phyloP scores from a whole-genome alignment of 2,113 vertebrate genomes.

The Bolborhynchus lineola region DNA sequence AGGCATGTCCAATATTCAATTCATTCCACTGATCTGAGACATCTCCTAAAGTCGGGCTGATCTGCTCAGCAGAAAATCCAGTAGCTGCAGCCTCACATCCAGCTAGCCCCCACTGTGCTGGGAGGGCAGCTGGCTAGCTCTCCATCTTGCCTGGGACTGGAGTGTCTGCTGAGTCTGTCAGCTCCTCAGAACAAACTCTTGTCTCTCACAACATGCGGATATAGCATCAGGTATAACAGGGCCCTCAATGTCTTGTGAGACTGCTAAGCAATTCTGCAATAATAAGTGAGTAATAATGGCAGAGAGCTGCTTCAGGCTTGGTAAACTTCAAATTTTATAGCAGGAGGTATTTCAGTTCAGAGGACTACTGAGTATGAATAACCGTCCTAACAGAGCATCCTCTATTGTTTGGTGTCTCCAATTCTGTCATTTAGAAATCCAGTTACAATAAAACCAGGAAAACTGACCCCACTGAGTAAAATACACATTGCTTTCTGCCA shows the following conservation, averaged over 20 bases:
- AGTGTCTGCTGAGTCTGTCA: background rate
- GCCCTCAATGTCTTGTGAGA: background rate
- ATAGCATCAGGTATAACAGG: accelerated
- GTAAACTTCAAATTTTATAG: background rate
- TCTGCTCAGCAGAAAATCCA: background rate
- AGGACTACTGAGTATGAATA: background rate
- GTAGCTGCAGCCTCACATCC: accelerated
- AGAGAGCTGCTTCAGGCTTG: background rate
- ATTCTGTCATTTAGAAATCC: background rate
- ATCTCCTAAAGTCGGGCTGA: background rate
- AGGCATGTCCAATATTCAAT: background rate
- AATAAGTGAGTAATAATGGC: background rate
- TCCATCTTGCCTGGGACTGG: background rate
- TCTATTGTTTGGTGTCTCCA: background rate
- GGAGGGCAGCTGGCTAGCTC: background rate
- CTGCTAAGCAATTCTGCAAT: background rate
- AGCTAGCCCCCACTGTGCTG: accelerated
- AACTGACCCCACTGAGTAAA: background rate
- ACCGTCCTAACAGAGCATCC: background rate
- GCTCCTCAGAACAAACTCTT: background rate
- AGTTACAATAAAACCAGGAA: background rate
- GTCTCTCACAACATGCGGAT: background rate
- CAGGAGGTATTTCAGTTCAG: background rate
- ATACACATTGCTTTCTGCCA: background rate
- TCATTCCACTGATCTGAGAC: background rate